A percentile compares a stretch with the other conserved stretches of the same genome.
Conservation (phyloP, 2,797 vertebrate species). For the Pseudopleuronectes americanus region DNA sequence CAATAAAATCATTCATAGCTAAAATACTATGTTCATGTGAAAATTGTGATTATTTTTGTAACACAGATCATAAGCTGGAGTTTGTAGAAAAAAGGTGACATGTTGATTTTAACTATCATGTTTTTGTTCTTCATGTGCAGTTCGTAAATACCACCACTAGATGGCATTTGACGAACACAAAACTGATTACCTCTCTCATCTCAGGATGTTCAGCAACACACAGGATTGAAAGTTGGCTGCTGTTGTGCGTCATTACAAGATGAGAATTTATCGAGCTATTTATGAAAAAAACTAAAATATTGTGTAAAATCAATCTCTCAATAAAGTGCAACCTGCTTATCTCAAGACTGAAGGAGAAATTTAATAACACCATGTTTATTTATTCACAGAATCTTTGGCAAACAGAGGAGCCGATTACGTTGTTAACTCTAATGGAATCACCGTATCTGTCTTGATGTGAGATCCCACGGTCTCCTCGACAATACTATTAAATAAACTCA, state of each 20-base stretch:
- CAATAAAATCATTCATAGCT: slow-evolving; percentile 76
- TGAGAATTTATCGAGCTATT: neutral
- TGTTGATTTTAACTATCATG: neutral
- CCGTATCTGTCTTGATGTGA: too few species aligned
- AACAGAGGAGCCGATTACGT: neutral
- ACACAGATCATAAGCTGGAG: neutral
- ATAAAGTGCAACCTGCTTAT: too few species aligned
- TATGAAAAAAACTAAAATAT: neutral
- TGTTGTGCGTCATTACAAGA: neutral
- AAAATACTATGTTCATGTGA: slow-evolving; percentile 7
- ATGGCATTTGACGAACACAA: slow-evolving; percentile 12
- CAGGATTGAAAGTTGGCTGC: neutral
- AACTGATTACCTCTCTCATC: neutral
- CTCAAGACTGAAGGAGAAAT: neutral
- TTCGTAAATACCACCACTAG: slow-evolving; percentile 44
- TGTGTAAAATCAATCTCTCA: too few species aligned
- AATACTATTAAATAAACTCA: too few species aligned
- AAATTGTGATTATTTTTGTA: neutral
- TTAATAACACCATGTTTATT: neutral
- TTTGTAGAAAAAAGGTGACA: neutral
- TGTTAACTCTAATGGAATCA: neutral
- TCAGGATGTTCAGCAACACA: neutral
- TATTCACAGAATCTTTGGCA: neutral
- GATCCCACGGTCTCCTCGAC: too few species aligned
- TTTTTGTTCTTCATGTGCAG: slow-evolving; percentile 2